Evolutionary conservation across 2,888 invertebrate species (phyloP), one percentile per base, ranked within the genome.

Genomic region (Ennomos erosarius): DNA sequence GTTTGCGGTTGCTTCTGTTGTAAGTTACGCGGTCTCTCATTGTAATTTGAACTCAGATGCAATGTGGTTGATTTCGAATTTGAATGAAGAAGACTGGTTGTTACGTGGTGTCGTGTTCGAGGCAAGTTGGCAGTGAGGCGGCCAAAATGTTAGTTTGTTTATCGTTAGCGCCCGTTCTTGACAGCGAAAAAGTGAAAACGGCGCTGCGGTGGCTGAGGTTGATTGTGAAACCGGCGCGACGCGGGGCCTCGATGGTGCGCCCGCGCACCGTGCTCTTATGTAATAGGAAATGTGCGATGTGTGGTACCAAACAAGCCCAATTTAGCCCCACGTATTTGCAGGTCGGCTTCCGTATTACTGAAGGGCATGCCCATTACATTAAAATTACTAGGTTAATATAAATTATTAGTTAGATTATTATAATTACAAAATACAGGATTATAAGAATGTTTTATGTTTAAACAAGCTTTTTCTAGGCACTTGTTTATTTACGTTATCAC

Each of bases 121-220:
- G 68, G 62, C 66, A 62, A 69, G 74, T 83, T 84, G 82, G 84
- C 83, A 85, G 85, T 86, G 88, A 85, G 50, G 59, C 87, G 89
- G 89, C 87, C 88, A 83, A 89, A 90, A 90, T 88, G 88, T 87
- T 89, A 87, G 90, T 90, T 90, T 90, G 90, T 91, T 91, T 91
- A 90, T 90, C 90, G 88, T 84, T 87, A 78, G 84, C 81, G 81
- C 78, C 88, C 90, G 91, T 88, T 90, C 92, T 91, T 92, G 91
- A 91, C 92, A 91, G 90, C 90, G 89, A 92, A 92, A 91, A 92
- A 92, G 92, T 92, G 92, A 92, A 92, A 91, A 91, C 91, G 88
- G 58, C 58, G 83, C 82, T 82, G 80, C 81, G 81, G 87, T 85
- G 85, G 85, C 83, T 87, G 87, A 78, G 76, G 70, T 58, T 78